Evolutionary conservation across 1,140 invertebrate genomes (phyloP), one percentile per base, ranked within the genome.

Genomic region (Ceratina australensis): DNA sequence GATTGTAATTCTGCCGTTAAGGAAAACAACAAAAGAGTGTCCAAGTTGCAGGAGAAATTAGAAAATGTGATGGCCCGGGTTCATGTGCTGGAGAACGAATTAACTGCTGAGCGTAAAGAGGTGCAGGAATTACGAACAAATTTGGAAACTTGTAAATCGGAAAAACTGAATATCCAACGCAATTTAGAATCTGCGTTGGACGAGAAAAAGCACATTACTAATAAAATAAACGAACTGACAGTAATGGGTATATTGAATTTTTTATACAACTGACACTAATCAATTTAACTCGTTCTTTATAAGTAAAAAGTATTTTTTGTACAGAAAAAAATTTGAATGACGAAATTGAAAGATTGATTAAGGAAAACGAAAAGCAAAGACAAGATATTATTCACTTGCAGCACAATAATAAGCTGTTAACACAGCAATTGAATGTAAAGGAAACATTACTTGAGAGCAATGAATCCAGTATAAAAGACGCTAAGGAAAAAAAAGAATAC

Each of bases 111-210:
- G 52, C 92, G 90, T 79, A 85, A 90, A 75, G 91, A 91, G 49
- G 90, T 91, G 54, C 88, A 93, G 79, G 91, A 93, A 86, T 81
- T 93, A 5, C 83, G 87, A 79, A 89, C 90, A n/a, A 92, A 94
- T 86, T 85, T 94, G 49, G 93, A 94, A 84, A 87, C 89, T 8
- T 85, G 91, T 13, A 91, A 84, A 78, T 84, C 91, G 26, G 93
- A 94, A 85, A 94, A 93, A 82, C 89, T 88, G 24, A 92, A 91
- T 72, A 87, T 94, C 26, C 91, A 94, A 78, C 91, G 93, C 18
- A 92, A 94, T 61, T 88, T 96, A 26, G 94, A 96, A 86, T 91
- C 88, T 56, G 90, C 92, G 42, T 89, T 94, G 1, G 93, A 95
- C 64, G 94, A 95, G 67, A 95, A 94, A 67, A 93, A 94, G 72